Conservation (phyloP, 2,797 vertebrate genomes). For the Xenops minutus region DNA sequence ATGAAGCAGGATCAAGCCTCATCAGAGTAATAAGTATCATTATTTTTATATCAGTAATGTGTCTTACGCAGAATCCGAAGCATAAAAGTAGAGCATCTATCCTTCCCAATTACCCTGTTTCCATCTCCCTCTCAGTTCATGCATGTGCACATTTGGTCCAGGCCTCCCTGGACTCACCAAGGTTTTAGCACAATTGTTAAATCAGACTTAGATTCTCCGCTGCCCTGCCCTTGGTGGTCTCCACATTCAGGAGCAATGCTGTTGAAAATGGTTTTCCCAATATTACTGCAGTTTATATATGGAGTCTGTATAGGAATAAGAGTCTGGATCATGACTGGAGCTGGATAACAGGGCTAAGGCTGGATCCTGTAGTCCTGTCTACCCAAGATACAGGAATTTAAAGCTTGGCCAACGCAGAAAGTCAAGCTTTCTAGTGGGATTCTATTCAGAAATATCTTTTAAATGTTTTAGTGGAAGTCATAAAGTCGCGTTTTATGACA, state of each 20-base stretch:
- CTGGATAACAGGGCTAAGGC: not conserved
- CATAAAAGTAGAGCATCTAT: not conserved
- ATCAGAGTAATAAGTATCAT: slow-evolving; percentile 15
- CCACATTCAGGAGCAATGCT: not conserved
- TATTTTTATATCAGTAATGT: slow-evolving; percentile 27
- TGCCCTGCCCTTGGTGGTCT: not conserved
- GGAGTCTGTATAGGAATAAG: not conserved
- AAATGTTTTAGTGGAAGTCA: not conserved
- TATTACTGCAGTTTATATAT: not conserved
- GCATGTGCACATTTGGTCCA: not conserved
- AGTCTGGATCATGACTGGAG: not conserved
- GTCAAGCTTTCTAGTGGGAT: not conserved
- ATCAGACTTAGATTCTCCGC: not conserved
- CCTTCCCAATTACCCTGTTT: not conserved
- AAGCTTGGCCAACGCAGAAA: not conserved
- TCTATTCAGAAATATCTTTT: not conserved
- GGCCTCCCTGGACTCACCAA: not conserved
- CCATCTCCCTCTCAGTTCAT: not conserved
- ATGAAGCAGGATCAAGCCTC: not conserved
- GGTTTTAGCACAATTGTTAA: slow-evolving; percentile 28
- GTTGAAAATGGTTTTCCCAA: not conserved
- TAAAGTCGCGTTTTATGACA: slow-evolving; percentile 11
- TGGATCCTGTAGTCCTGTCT: not conserved
- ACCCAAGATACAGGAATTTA: not conserved
- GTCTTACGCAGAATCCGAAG: not conserved